phyloP scores from a whole-genome alignment of 23 tunicate species.

The Phallusia fumigata region DNA sequence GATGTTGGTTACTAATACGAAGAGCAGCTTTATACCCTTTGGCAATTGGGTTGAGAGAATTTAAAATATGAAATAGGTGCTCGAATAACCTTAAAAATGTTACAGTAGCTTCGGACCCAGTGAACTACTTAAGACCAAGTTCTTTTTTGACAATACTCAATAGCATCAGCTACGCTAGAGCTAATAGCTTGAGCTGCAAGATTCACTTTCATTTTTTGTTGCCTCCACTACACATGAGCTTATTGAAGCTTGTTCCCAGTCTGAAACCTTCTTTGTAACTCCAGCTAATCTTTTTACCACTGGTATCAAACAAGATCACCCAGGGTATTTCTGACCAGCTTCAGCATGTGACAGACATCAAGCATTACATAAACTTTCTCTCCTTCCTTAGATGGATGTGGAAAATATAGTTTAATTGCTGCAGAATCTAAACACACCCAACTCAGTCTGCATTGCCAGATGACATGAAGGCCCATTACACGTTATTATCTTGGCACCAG shows the following conservation, averaged over 20 bases:
- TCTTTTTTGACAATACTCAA: constrained; percentile 3
- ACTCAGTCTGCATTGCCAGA: background rate
- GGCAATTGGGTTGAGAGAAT: constrained; percentile 17
- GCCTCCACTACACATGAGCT: background rate
- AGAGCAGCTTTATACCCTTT: constrained; percentile 22
- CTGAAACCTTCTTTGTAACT: constrained; percentile 16
- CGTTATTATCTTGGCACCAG: background rate
- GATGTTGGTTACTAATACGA: background rate
- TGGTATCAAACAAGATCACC: constrained; percentile 1
- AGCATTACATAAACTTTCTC: background rate
- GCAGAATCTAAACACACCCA: background rate
- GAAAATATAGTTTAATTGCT: background rate
- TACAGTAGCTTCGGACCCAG: constrained; percentile 3
- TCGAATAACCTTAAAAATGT: constrained; percentile 15
- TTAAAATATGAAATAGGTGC: constrained; percentile 32
- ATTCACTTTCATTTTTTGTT: constrained; percentile 41
- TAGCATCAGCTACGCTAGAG: no score
- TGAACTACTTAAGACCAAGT: background rate
- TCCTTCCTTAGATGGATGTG: background rate
- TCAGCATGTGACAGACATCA: constrained; percentile 31
- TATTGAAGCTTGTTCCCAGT: background rate
- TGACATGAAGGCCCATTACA: constrained; percentile 11
- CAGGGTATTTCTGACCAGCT: no score
- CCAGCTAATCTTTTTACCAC: constrained; percentile 11
- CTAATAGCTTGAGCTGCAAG: constrained; percentile 29